Percentiles rank a stretch among this genome's conserved stretches.
Conservation (phyloP, 2,888 invertebrate species). For the Germaria angustata region DNA sequence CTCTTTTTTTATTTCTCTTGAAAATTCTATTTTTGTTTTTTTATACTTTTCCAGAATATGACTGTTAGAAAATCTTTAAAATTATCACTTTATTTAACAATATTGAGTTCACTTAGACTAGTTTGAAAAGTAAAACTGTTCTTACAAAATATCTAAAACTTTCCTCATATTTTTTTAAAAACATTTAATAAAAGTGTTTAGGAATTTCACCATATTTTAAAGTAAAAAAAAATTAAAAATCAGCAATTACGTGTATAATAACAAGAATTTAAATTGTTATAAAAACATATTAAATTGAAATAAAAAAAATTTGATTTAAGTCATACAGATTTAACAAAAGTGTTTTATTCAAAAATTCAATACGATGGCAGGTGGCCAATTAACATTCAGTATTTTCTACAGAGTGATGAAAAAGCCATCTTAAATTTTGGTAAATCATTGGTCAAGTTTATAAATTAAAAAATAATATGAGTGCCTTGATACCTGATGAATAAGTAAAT, state of each 20-base stretch:
- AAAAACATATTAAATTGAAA: slow-evolving; percentile 51
- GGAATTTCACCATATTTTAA: slow-evolving; percentile 29
- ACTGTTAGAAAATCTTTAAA: background rate
- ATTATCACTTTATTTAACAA: background rate
- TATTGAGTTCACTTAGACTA: background rate
- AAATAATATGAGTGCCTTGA: no score
- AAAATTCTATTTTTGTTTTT: background rate
- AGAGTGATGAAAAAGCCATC: no score
- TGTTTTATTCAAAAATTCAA: slow-evolving; percentile 22
- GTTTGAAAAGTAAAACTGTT: background rate
- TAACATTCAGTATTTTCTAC: no score
- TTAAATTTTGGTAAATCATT: no score
- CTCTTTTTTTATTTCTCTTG: background rate
- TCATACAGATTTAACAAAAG: background rate
- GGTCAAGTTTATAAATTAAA: no score
- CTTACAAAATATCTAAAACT: background rate
- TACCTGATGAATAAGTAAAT: no score
- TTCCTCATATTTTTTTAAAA: background rate
- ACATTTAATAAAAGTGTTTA: background rate
- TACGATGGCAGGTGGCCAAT: no score
- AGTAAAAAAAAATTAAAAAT: background rate
- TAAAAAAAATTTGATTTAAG: slow-evolving; percentile 48
- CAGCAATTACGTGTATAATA: background rate
- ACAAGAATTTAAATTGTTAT: slow-evolving; percentile 38
- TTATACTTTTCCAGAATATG: background rate